Conservation (phyloP, 2,888 invertebrate genomes). For the Ligdia adustata region DNA sequence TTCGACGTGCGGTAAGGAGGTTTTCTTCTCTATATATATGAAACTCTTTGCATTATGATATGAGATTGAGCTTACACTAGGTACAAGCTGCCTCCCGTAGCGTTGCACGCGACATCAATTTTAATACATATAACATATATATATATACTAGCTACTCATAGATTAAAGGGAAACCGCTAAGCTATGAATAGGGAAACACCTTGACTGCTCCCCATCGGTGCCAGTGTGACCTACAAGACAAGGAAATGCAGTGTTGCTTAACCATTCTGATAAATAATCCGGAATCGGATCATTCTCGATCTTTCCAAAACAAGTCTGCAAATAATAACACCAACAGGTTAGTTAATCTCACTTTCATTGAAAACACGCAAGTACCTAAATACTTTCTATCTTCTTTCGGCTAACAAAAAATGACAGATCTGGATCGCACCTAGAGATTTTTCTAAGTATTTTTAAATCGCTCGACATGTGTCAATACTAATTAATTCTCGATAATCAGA, state of each 20-base stretch:
- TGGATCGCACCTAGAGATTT: conserved; percentile 40
- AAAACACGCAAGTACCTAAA: conserved; percentile 52
- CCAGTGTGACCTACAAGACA: conserved; percentile 25
- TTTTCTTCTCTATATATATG: too few species aligned
- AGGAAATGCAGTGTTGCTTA: conserved; percentile 21
- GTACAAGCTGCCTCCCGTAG: too few species aligned
- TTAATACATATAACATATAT: too few species aligned
- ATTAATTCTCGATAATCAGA: neutral
- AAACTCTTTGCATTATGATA: too few species aligned
- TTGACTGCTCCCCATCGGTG: conserved; percentile 29
- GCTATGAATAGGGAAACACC: conserved; percentile 25
- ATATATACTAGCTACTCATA: too few species aligned
- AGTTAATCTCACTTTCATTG: conserved; percentile 52
- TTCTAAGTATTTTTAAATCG: conserved; percentile 3
- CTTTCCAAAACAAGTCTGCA: conserved; percentile 6
- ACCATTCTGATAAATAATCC: conserved; percentile 6
- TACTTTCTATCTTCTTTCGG: conserved; percentile 59
- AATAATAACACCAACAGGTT: conserved; percentile 8
- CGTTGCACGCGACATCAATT: too few species aligned
- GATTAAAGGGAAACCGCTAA: too few species aligned
- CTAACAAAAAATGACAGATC: conserved; percentile 52
- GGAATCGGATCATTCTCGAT: conserved; percentile 5
- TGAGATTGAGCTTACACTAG: too few species aligned
- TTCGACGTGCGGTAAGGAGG: too few species aligned
- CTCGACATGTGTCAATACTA: conserved; percentile 21